A percentile compares a stretch with the other conserved stretches of the same genome.
Conservation (phyloP, 2,113 vertebrate genomes). For the Phocoena phocoena region DNA sequence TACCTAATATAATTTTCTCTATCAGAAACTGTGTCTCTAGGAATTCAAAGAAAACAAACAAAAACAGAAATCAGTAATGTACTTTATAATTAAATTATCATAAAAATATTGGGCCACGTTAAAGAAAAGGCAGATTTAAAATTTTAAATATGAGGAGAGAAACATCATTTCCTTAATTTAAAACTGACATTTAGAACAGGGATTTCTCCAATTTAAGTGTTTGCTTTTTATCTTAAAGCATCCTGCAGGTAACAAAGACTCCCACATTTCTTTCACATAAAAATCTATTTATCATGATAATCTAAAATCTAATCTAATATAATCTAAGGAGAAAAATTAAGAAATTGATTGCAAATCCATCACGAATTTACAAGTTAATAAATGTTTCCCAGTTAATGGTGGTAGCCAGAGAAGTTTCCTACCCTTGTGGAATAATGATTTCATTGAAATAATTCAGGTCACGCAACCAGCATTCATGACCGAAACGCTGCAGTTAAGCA, state of each 20-base stretch:
- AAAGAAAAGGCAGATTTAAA: background rate
- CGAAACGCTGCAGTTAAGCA: background rate
- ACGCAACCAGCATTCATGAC: background rate
- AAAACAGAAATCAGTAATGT: background rate
- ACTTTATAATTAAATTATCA: background rate
- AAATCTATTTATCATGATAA: background rate
- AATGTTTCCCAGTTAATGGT: background rate
- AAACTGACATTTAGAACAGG: background rate
- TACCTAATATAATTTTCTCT: background rate
- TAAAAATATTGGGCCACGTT: background rate
- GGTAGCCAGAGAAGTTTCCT: background rate
- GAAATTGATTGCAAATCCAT: background rate
- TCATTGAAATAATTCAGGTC: background rate
- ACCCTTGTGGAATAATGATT: background rate
- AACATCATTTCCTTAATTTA: background rate
- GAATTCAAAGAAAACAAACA: background rate
- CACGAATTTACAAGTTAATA: background rate
- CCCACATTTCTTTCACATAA: background rate
- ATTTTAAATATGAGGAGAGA: background rate
- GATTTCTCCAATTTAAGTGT: background rate
- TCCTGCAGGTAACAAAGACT: background rate
- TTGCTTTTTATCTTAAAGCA: background rate
- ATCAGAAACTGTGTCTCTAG: background rate
- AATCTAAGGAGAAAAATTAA: background rate
- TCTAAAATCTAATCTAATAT: background rate